Base-by-base conservation (phyloP, 37 sponge, comb jelly and placozoan species). In the Aplysina aerophoba region DNA sequence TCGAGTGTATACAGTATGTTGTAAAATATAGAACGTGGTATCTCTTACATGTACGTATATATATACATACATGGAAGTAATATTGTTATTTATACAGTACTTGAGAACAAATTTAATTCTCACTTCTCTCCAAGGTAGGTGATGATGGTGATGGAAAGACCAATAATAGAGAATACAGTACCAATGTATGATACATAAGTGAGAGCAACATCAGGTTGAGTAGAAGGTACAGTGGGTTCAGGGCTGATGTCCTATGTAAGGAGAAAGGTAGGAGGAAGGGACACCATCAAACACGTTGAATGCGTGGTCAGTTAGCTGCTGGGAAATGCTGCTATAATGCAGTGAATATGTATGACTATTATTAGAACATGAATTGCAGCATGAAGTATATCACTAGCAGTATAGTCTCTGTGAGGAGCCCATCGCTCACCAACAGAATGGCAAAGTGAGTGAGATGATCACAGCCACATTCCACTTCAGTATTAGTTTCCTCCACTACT, bases 401-500 rank as follows among this genome's bases (percentile, higher is more conserved):
- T 25, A 21, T 34, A 44, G 50, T 44, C 3, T 8, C 8, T 44
- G 6, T 44, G 3, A 8, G 6, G 8, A 44, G 8, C 50, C 8
- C n/a, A 0, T 55, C 20, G 15, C 81, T 56, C 56, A 90, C 91
- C 58, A 83, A 19, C 20, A 90, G 60, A 17, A 86, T 62, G n/a
- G 87, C 82, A 83, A 90, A 90, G 71, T 80, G 85, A 27, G 87
- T 86, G 27, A 90, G 84, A 69, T 90, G 91, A 50, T 83, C 58
- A 63, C 87, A 86, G 8, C 50, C 50, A 44, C 50, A 44, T 11
- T 44, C 50, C 8, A 44, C 50, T 44, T 44, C 50, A 3, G 3
- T 8, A 11, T 3, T 8, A 44, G 50, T 44, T 44, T 44, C 50
- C 3, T 8, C 6, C 3, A 44, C 6, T 44, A 44, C 50, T 44